A percentile compares a stretch with the other conserved stretches of the same genome.
Conservation (phyloP, 2,888 invertebrate genomes). For the Pelosia muscerda region DNA sequence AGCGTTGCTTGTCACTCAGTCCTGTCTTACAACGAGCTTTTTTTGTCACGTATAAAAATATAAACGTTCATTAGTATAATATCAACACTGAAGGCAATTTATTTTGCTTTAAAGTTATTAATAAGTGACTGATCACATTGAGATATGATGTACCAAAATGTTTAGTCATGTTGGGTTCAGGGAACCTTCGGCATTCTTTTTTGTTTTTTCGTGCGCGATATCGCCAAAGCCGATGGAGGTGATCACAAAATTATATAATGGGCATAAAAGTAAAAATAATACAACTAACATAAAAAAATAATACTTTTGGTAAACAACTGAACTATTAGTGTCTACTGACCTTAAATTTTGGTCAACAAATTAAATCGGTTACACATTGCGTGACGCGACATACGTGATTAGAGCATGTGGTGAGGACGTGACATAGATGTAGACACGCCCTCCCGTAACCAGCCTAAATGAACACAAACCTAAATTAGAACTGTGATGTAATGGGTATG, state of each 20-base stretch:
- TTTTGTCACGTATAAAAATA: slow-evolving; percentile 76
- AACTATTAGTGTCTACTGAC: slow-evolving; percentile 5
- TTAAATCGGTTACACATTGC: slow-evolving; percentile 60
- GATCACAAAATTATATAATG: too few species aligned
- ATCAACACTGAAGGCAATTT: slow-evolving; percentile 60
- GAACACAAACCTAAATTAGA: slow-evolving; percentile 15
- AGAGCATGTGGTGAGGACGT: slow-evolving; percentile 74
- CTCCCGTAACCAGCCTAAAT: slow-evolving; percentile 37
- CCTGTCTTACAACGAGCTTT: slow-evolving; percentile 73
- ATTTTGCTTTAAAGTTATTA: slow-evolving; percentile 46
- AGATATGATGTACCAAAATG: background rate
- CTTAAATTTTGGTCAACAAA: slow-evolving; percentile 55
- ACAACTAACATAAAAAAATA: background rate
- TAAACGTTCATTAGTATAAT: slow-evolving; percentile 78
- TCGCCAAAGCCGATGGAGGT: too few species aligned
- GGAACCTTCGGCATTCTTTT: too few species aligned
- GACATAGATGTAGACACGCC: slow-evolving; percentile 66
- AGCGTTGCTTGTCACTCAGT: slow-evolving; percentile 81
- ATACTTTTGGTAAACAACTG: slow-evolving; percentile 19
- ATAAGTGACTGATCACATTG: slow-evolving; percentile 22
- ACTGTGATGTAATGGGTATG: slow-evolving; percentile 10
- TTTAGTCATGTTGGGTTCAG: background rate
- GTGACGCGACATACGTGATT: slow-evolving; percentile 66
- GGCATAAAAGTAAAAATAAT: background rate
- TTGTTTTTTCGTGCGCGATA: too few species aligned